Conservation (phyloP, 2,888 invertebrate genomes). For the Tubiluchus corallicola region DNA sequence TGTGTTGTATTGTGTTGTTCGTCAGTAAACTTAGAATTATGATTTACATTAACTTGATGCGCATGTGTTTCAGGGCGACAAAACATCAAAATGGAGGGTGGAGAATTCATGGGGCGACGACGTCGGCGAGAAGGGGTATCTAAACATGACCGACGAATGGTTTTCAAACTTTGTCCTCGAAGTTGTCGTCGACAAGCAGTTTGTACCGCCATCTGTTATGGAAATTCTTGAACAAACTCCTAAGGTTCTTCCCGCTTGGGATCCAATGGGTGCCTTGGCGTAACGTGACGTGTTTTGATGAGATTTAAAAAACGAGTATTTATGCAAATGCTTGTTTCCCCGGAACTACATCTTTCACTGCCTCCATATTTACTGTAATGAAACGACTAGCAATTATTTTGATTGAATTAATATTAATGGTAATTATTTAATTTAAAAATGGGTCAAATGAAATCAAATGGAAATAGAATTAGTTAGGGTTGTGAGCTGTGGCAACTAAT, state of each 20-base stretch:
- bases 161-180: slow-evolving; percentile 43
- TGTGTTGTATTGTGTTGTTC: slow-evolving; percentile 5
- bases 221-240: slow-evolving; percentile 55
- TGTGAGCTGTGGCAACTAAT: too few species aligned
- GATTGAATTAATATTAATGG: neutral
- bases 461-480: too few species aligned
- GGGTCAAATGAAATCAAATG: neutral
- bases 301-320: too few species aligned
- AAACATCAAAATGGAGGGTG: slow-evolving; percentile 56
- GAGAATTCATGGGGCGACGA: slow-evolving; percentile 86
- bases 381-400: too few species aligned
- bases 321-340: too few species aligned
- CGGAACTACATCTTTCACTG: too few species aligned
- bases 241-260: slow-evolving; percentile 69
- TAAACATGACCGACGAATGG: slow-evolving; percentile 65
- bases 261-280: slow-evolving; percentile 59
- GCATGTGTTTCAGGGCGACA: slow-evolving; percentile 38
- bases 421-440: neutral
- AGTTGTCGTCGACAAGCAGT: slow-evolving; percentile 68
- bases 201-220: slow-evolving; percentile 50
- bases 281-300: too few species aligned
- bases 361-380: too few species aligned
- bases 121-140: slow-evolving; percentile 63
- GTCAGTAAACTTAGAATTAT: slow-evolving; percentile 2
- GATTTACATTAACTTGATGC: slow-evolving; percentile 2